These are phyloP conservation scores for Pseudorectes ferrugineus DNA, from an alignment of 2,113 vertebrate genomes.

Conservation along the genomic window DNA sequence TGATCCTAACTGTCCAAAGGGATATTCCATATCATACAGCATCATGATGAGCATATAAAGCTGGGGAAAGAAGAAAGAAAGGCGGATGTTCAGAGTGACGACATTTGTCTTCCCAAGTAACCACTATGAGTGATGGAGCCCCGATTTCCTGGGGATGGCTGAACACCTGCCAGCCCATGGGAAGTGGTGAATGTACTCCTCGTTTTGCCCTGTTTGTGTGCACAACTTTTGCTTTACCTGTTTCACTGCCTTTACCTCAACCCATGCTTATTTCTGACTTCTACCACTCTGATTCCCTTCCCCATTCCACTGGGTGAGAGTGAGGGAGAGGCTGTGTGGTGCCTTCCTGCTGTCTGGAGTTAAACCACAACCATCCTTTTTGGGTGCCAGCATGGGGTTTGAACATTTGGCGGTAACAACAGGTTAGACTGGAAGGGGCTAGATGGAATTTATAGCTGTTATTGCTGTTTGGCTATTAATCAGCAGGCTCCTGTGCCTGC, in stretches of 20 bases:
- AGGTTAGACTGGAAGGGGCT: neutral
- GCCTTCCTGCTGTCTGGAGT: neutral
- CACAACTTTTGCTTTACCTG: fast-evolving
- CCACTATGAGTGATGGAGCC: neutral
- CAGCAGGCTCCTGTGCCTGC: neutral
- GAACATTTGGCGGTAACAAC: neutral
- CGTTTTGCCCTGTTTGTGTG: neutral
- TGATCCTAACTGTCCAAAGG: neutral
- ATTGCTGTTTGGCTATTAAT: neutral
- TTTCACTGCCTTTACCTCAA: neutral
- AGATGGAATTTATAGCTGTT: neutral
- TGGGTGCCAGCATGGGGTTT: neutral
- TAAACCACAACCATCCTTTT: neutral
- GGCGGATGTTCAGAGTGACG: neutral
- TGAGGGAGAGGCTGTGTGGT: neutral
- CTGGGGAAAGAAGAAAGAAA: neutral
- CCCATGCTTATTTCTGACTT: neutral
- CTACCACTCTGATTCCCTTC: neutral
- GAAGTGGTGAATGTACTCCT: neutral
- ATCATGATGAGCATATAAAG: neutral
- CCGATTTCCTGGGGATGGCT: neutral
- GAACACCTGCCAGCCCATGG: neutral
- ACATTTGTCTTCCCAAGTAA: neutral
- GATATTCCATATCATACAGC: fast-evolving
- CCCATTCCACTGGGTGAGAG: neutral